Base-by-base conservation (phyloP, 2,888 invertebrate genomes). In the Pharmacophagus antenor region DNA sequence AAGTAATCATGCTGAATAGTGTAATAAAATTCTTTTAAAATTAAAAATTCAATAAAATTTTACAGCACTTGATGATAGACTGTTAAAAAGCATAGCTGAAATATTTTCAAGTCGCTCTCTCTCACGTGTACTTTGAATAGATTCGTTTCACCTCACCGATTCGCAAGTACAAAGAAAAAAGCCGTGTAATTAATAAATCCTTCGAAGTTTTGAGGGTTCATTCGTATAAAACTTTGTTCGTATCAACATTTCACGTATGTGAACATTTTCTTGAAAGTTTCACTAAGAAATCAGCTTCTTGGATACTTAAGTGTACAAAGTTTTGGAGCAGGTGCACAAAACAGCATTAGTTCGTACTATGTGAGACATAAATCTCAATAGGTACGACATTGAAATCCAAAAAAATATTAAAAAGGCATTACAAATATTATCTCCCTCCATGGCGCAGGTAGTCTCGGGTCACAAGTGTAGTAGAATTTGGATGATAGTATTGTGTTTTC, bases 241-340 rank as follows among this genome's bases (percentile, higher is more conserved):
- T 15, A 31, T 15, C n/a, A 37, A 37, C 37, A 4, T 37, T 37
- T 37, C 37, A 4, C n/a, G n/a, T 6, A 4, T 4, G 37, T 37
- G n/a, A n/a, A 15, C 4, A 6, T 37, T n/a, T 37, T 37, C 15
- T 37, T n/a, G 37, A 37, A 37, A 37, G 37, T n/a, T 37, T 37
- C 37, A 15, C 5, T 6, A 6, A 15, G 37, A 37, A 37, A n/a
- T n/a, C 15, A n/a, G 6, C 37, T n/a, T 37, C 37, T n/a, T 4
- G 37, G n/a, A 37, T n/a, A n/a, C 37, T 37, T 37, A 37, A 37
- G 37, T 37, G 37, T 7, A 23, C 22, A 48, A n/a, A 48, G 6
- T 23, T 48, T 17, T 22, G 22, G 8, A 48, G 22, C 48, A 50
- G 27, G 31, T 50, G 50, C 17, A 31, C 18, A 18, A 6, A 47